These are phyloP conservation scores for Coptodon bakossiorum DNA, from an alignment of 2,113 vertebrate genomes.

Conservation along the genomic window DNA sequence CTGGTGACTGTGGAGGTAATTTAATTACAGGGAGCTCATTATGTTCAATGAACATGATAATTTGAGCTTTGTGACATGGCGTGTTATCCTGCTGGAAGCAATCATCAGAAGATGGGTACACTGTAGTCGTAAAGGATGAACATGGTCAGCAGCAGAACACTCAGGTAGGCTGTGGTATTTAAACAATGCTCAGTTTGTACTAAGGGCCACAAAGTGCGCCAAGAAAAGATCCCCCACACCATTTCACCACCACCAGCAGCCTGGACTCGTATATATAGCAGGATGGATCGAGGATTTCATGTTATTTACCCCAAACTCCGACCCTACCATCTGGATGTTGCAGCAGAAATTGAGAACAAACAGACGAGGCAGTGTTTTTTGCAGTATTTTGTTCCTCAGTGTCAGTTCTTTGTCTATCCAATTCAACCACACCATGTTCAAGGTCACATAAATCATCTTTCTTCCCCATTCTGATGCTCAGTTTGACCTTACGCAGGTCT, in stretches of 20 bases:
- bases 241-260: background rate
- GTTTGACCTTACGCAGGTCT: background rate
- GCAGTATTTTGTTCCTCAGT: background rate
- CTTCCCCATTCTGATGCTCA: background rate
- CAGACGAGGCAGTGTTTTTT: background rate
- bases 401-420: background rate
- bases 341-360: background rate
- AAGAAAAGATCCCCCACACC: background rate
- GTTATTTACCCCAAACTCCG: background rate
- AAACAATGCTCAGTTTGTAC: background rate
- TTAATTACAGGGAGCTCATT: background rate
- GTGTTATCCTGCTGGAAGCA: background rate
- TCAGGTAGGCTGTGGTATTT: background rate
- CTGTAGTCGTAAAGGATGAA: background rate
- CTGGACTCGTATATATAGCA: background rate
- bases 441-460: background rate
- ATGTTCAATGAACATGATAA: background rate
- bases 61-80: background rate
- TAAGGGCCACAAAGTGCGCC: background rate
- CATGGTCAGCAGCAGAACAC: background rate
- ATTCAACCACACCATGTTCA: background rate
- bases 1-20: background rate
- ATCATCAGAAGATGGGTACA: background rate
- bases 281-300: background rate
- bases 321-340: background rate